Conservation (phyloP, 2,113 vertebrate genomes). For the Ailurus styani region DNA sequence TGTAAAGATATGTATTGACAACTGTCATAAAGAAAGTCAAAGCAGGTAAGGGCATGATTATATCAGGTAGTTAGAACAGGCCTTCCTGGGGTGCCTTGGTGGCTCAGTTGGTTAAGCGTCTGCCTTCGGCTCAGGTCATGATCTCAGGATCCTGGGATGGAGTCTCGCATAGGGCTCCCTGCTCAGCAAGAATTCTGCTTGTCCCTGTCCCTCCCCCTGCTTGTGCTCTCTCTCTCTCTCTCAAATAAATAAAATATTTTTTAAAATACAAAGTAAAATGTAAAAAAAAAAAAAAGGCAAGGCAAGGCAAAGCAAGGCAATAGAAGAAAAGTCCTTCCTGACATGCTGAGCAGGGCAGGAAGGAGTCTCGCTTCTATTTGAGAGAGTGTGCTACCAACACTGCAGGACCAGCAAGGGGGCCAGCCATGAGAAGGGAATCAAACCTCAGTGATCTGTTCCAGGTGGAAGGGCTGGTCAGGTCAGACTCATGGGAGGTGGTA, state of each 20-base stretch:
- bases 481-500: neutral
- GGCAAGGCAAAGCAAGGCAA: neutral
- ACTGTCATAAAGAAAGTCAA: neutral
- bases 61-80: neutral
- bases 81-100: neutral
- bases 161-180: no score
- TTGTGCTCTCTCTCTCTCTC: no score
- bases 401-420: neutral
- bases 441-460: neutral
- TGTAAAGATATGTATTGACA: neutral
- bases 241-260: no score
- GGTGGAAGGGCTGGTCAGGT: neutral
- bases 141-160: no score
- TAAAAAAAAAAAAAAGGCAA: neutral
- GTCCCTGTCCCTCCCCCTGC: no score
- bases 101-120: no score
- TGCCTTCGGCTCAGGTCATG: no score
- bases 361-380: rapidly evolving
- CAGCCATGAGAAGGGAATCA: neutral
- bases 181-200: no score
- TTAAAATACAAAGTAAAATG: no score
- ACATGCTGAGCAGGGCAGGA: neutral
- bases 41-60: neutral
- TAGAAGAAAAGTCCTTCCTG: neutral
- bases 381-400: rapidly evolving